These are phyloP conservation scores for Drosophila infuscata DNA, from an alignment of 2,888 invertebrate genomes.

Conservation along the genomic window DNA sequence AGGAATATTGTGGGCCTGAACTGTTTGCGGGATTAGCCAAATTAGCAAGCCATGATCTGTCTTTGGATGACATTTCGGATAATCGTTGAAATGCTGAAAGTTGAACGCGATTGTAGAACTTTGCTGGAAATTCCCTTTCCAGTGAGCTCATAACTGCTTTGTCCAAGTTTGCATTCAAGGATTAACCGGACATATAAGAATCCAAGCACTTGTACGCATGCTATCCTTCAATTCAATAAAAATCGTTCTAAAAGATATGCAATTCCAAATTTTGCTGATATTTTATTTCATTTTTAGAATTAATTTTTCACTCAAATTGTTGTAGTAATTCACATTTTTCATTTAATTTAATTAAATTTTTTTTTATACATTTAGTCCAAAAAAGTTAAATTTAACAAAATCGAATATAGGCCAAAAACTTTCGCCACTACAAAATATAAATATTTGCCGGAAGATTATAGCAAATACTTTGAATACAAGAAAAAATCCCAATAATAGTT, in stretches of 20 bases:
- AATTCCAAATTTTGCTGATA: not conserved
- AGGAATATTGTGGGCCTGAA: not conserved
- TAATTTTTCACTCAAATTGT: conserved; percentile 8
- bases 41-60: not conserved
- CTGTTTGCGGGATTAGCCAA: not conserved
- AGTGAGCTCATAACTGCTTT: not conserved
- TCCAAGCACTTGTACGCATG: not conserved
- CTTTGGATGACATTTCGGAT: not conserved
- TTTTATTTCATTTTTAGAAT: conserved; percentile 12
- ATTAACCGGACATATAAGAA: not conserved
- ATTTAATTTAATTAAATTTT: conserved; percentile 7
- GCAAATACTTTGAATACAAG: not conserved
- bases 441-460: conserved; percentile 7
- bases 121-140: not conserved
- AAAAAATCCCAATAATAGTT: conserved; percentile 11
- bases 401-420: conserved; percentile 9
- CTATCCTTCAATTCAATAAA: not conserved
- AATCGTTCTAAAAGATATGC: not conserved
- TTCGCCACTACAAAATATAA: conserved; percentile 1
- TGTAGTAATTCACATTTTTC: conserved; percentile 6
- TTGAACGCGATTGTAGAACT: not conserved
- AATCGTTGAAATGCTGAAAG: not conserved
- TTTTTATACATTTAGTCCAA: not conserved
- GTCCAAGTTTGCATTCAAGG: not conserved
- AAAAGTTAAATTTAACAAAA: conserved; percentile 4